Evolutionary conservation across 2,113 vertebrate genomes (phyloP), one percentile per base, ranked within the genome.

Genomic region (Boleophthalmus pectinirostris): DNA sequence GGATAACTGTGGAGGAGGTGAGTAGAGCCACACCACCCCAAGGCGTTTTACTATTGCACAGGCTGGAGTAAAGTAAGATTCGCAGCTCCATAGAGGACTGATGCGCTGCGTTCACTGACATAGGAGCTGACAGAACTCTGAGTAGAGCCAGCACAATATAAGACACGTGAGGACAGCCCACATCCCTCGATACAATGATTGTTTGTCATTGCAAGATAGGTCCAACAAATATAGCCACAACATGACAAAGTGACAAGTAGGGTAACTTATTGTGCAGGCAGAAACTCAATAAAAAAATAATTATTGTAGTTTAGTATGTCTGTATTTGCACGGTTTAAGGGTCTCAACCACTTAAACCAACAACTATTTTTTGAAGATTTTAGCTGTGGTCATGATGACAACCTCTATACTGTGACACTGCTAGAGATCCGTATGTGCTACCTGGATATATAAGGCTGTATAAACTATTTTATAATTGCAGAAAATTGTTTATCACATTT

Each of bases 1-100:
- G n/a, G n/a, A n/a, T n/a, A 24, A 73, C 54, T 38, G 56, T 7
- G 24, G 29, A 72, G 78, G 74, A 77, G 75, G 79, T 71, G 73
- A 86, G 80, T 64, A 64, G 79, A 79, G 85, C 83, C 78, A 83
- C 83, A 72, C 72, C 73, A 81, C 77, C 80, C 24, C 72, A 15
- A 70, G 74, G 70, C 74, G 68, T 83, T 87, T 82, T 77, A 24
- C 78, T 68, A 47, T 38, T 76, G 72, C 63, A 80, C 72, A 82
- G 72, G 74, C 64, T 45, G 54, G 61, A 67, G 70, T 72, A 86
- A 81, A 75, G 69, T 80, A 70, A 85, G 77, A 86, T 85, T 70
- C 86, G 75, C 67, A 73, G 67, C 54, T 81, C 65, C 73, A 67
- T 61, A 33, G 72, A 78, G 78, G 72, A 57, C 65, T 73, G 74